phyloP scores from a whole-genome alignment of 2,888 invertebrate genomes.

The Spilarctia lutea region DNA sequence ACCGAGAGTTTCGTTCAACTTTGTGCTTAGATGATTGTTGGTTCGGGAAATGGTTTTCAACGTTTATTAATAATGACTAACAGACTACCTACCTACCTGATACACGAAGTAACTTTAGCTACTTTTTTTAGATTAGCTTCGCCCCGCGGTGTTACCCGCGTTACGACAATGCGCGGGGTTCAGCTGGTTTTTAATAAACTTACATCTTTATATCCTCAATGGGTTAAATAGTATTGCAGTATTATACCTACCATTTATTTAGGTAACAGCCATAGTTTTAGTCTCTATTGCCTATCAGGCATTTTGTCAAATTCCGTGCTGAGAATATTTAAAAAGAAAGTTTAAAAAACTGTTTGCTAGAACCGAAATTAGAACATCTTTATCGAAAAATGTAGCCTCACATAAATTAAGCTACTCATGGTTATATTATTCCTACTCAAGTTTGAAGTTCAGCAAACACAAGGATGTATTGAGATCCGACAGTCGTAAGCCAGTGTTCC shows the following conservation, averaged over 20 bases:
- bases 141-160: not conserved
- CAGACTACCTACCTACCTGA: no score
- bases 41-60: no score
- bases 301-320: not conserved
- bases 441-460: not conserved
- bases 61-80: no score
- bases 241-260: not conserved
- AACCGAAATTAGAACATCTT: not conserved
- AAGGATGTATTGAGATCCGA: constrained; percentile 3
- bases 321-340: not conserved
- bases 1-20: no score
- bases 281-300: not conserved
- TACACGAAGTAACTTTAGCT: no score
- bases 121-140: no score
- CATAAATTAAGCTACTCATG: not conserved
- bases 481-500: constrained; percentile 15
- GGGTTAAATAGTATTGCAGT: not conserved
- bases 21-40: no score
- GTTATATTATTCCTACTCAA: not conserved
- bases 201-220: not conserved
- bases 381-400: not conserved
- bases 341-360: not conserved
- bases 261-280: not conserved
- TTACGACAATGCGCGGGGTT: no score
- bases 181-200: not conserved